Conservation (phyloP, 1,140 invertebrate species). For the Macrobrachium rosenbergii region DNA sequence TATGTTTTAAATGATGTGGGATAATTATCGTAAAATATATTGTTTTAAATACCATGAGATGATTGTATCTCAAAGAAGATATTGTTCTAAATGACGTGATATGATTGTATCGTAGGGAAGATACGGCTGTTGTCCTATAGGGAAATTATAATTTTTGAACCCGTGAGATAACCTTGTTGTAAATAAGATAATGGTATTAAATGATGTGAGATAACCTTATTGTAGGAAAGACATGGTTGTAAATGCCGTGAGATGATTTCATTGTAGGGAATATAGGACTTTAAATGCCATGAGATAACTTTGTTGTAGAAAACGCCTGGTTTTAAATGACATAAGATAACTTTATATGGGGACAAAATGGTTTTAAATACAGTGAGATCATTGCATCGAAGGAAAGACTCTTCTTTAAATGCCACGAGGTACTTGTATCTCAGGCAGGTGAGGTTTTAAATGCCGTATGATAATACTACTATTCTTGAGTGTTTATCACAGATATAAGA, state of each 20-base stretch:
- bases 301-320: neutral
- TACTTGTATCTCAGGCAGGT: too few species aligned
- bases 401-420: neutral
- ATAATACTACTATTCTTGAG: neutral
- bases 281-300: neutral
- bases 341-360: too few species aligned
- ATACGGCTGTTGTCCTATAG: neutral
- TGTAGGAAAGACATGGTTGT: neutral
- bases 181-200: too few species aligned
- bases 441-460: too few species aligned
- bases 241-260: neutral
- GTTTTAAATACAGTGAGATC: neutral
- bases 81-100: too few species aligned
- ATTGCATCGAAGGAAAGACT: neutral
- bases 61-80: too few species aligned
- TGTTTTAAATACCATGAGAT: too few species aligned
- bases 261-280: neutral
- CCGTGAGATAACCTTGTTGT: too few species aligned
- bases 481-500: too few species aligned
- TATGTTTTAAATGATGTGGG: too few species aligned
- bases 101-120: constrained; percentile 18
- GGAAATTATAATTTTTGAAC: neutral
- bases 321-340: too few species aligned
- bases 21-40: too few species aligned
- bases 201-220: neutral